phyloP scores from a whole-genome alignment of 2,797 vertebrate genomes.

The Graptemys geographica region DNA sequence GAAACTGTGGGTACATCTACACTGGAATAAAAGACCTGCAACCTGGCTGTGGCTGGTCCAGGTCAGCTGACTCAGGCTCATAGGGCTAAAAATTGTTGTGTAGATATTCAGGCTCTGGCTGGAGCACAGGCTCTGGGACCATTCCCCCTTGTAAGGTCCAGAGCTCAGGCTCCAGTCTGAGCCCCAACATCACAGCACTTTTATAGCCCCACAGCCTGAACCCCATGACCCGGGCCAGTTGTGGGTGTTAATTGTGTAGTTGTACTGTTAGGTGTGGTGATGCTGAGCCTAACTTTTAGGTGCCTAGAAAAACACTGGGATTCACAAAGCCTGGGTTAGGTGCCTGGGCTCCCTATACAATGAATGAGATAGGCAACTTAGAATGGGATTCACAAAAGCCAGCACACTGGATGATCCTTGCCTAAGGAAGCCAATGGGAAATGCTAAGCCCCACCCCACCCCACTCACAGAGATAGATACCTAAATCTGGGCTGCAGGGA shows the following conservation, averaged over 20 bases:
- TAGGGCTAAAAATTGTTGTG: not conserved
- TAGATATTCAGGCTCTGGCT: not conserved
- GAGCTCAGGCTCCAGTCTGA: not conserved
- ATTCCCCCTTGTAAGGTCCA: not conserved
- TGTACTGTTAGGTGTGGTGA: not conserved
- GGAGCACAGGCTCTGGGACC: not conserved
- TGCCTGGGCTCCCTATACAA: not conserved
- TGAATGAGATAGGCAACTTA: not conserved
- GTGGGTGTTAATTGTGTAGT: not conserved
- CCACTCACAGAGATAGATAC: not conserved
- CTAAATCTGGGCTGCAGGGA: not conserved
- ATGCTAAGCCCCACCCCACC: not conserved
- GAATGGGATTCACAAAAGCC: not conserved
- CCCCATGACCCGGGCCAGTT: not conserved
- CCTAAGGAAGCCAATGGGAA: not conserved
- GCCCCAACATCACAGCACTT: not conserved
- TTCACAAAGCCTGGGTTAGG: not conserved
- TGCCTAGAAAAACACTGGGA: not conserved
- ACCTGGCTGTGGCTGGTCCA: not conserved
- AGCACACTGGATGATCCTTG: not conserved
- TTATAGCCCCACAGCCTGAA: not conserved
- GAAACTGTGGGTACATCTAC: not conserved
- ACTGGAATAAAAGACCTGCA: not conserved
- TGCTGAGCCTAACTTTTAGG: not conserved
- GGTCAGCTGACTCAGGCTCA: not conserved